Conservation (phyloP, 2,888 invertebrate genomes). For the Epirrhoe tristata region DNA sequence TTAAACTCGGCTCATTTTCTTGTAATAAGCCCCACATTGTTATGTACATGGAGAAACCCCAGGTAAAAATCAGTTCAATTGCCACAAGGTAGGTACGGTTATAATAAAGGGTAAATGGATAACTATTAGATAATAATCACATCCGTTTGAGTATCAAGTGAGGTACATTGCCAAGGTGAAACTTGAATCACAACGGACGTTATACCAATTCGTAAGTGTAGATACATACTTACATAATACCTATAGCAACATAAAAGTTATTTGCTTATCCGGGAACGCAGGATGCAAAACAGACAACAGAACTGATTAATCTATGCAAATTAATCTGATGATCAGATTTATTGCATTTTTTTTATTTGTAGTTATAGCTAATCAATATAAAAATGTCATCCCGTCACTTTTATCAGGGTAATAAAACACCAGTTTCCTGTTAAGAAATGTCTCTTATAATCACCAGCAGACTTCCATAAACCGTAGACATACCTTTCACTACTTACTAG, state of each 20-base stretch:
- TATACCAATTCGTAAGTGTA: constrained; percentile 21
- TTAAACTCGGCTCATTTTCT: too few relatives aligned
- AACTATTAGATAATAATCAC: neutral
- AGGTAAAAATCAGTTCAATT: neutral
- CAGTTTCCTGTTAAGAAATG: constrained; percentile 24
- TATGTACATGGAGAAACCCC: neutral
- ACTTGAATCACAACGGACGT: constrained; percentile 39
- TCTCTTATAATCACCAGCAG: constrained; percentile 1
- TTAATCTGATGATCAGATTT: neutral
- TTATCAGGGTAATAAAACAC: constrained; percentile 6
- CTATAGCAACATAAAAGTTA: constrained; percentile 2
- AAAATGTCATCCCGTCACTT: constrained; percentile 14
- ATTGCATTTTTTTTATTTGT: neutral
- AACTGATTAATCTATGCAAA: constrained; percentile 6
- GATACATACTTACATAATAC: constrained; percentile 16
- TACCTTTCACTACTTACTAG: constrained; percentile 6
- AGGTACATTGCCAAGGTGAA: constrained; percentile 41
- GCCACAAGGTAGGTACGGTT: neutral
- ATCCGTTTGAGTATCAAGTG: constrained; percentile 9
- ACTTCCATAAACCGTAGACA: constrained; percentile 14
- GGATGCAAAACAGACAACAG: constrained; percentile 13
- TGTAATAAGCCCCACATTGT: too few relatives aligned
- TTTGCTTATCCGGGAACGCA: constrained; percentile 16
- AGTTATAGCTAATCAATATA: neutral
- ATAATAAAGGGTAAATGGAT: neutral